Conservation (phyloP, 2,113 vertebrate species). For the Oreochromis tanganicae region DNA sequence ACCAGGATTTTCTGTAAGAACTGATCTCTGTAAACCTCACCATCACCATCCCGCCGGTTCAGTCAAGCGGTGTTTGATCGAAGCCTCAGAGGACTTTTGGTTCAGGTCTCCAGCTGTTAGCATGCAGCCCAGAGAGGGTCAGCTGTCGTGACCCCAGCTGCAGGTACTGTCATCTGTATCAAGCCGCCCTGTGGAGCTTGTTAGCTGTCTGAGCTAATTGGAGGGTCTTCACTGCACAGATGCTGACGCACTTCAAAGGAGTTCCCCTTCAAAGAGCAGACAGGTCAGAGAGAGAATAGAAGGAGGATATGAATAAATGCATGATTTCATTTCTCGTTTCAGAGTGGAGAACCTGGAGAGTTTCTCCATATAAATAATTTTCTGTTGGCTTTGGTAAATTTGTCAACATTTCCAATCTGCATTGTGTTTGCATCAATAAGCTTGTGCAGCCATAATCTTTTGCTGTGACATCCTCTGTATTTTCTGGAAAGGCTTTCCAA, state of each 20-base stretch:
- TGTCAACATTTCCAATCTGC: neutral
- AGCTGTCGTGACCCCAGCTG: neutral
- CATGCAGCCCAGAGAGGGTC: neutral
- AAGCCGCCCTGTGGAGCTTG: slow-evolving; percentile 3
- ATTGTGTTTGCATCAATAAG: neutral
- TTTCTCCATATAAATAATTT: neutral
- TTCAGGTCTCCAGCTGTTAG: neutral
- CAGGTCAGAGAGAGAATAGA: slow-evolving; percentile 13
- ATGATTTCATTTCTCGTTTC: neutral
- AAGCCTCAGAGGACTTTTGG: neutral
- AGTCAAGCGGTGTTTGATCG: neutral
- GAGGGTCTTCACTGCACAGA: slow-evolving; percentile 31
- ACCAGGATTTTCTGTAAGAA: neutral
- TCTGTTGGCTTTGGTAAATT: neutral
- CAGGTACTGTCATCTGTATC: neutral
- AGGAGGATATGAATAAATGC: slow-evolving; percentile 9
- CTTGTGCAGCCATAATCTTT: neutral
- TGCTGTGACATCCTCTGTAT: neutral
- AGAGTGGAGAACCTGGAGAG: neutral
- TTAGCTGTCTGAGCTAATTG: slow-evolving; percentile 46
- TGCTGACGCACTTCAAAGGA: slow-evolving; percentile 64
- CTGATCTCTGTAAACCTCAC: neutral
- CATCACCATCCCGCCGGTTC: neutral
- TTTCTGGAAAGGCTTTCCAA: neutral
- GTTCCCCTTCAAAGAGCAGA: slow-evolving; percentile 39